These are phyloP conservation scores for Mythimna ferrago DNA, from an alignment of 2,888 invertebrate genomes.

Conservation along the genomic window DNA sequence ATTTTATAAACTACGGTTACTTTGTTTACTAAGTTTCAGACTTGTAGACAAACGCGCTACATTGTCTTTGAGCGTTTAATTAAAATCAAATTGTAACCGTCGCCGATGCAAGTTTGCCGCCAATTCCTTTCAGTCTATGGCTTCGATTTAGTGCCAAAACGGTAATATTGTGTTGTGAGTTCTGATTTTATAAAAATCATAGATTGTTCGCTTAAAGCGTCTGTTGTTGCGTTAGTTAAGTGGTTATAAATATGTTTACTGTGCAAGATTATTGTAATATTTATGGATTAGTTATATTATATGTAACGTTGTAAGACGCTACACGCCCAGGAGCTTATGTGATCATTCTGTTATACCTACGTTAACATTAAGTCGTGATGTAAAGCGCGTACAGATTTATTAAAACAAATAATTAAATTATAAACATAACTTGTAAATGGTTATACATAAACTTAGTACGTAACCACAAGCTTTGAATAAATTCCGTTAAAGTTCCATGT, in stretches of 20 bases:
- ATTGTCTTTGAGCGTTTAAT: constrained; percentile 31
- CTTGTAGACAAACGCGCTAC: constrained; percentile 36
- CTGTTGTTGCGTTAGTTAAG: constrained; percentile 78
- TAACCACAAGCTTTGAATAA: constrained; percentile 51
- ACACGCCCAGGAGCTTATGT: constrained; percentile 82
- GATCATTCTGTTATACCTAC: constrained; percentile 79
- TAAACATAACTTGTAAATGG: constrained; percentile 55
- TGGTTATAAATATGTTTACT: constrained; percentile 66
- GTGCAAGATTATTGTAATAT: constrained; percentile 77
- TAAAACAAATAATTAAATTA: constrained; percentile 36
- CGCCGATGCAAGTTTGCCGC: constrained; percentile 12
- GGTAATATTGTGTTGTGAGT: constrained; percentile 79
- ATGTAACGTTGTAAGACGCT: constrained; percentile 76
- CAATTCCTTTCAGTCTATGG: constrained; percentile 71
- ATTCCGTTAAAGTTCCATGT: constrained; percentile 51
- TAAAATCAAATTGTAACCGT: constrained; percentile 12
- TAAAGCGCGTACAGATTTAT: constrained; percentile 58
- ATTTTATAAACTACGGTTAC: constrained; percentile 18
- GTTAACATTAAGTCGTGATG: constrained; percentile 56
- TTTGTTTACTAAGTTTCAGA: constrained; percentile 7
- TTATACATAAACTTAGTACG: constrained; percentile 53
- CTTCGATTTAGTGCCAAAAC: constrained; percentile 79
- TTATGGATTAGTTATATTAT: constrained; percentile 76
- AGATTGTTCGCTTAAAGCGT: constrained; percentile 81
- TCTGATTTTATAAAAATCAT: constrained; percentile 71